A percentile compares a stretch with the other conserved stretches of the same genome.
Conservation (phyloP, 2,113 vertebrate species). For the Pluvianellus socialis region DNA sequence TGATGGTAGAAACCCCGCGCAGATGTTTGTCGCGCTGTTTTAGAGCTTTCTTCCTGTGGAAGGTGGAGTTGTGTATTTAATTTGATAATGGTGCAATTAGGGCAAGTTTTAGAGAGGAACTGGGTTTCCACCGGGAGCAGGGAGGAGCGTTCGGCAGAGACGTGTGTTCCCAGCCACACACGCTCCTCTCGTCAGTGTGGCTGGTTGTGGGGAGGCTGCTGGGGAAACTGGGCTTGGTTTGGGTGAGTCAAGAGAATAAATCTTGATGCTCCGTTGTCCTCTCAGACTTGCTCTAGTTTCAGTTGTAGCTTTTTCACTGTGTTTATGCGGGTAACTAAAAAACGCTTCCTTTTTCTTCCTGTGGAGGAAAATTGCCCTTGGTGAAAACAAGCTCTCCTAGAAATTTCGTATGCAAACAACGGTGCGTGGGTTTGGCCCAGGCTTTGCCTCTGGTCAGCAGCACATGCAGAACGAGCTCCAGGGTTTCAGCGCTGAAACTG, state of each 20-base stretch:
- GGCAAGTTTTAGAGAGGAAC: background rate
- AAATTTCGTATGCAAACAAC: background rate
- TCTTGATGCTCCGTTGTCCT: background rate
- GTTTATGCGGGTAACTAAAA: background rate
- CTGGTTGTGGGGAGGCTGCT: background rate
- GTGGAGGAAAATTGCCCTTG: background rate
- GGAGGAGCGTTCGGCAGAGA: background rate
- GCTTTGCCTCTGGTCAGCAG: background rate
- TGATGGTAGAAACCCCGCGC: background rate
- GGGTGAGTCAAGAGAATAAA: background rate
- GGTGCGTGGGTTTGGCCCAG: background rate
- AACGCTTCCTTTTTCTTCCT: background rate
- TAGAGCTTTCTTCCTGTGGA: background rate
- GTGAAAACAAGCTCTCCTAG: background rate
- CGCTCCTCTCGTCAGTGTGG: accelerated
- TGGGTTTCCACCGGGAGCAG: background rate
- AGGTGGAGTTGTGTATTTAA: background rate
- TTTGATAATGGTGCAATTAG: background rate
- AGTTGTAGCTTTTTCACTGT: accelerated
- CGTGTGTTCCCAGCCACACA: background rate
- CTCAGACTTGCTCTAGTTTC: background rate
- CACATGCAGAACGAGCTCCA: accelerated
- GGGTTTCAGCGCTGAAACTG: background rate
- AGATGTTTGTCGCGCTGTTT: background rate
- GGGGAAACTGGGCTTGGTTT: background rate